Conservation (phyloP, 2,113 vertebrate species). For the Dolichallabes microphthalmus region DNA sequence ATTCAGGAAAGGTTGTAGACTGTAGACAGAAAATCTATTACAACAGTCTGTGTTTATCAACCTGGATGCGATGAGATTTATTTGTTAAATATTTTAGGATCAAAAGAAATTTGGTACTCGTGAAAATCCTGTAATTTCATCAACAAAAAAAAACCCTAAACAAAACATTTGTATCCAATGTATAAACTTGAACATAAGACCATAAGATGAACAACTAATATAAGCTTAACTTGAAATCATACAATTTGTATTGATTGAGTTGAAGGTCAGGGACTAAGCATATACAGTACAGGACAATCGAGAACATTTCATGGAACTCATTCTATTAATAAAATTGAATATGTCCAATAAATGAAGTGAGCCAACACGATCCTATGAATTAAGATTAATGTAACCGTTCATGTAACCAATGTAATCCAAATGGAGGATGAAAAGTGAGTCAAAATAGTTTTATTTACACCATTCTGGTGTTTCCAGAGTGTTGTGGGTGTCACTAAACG, state of each 20-base stretch:
- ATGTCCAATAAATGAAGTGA: no score
- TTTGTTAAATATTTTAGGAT: not conserved
- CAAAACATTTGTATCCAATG: not conserved
- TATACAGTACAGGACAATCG: not conserved
- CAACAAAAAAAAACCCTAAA: no score
- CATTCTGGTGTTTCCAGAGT: not conserved
- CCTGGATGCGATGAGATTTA: not conserved
- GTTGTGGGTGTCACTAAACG: not conserved
- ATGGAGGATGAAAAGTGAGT: not conserved
- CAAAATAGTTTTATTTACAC: not conserved
- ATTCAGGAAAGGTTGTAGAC: not conserved
- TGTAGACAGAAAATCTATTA: not conserved
- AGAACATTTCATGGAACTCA: not conserved
- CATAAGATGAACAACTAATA: not conserved
- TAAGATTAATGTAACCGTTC: not conserved
- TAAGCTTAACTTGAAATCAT: not conserved
- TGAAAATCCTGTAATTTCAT: not conserved
- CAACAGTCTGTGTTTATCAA: not conserved
- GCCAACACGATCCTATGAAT: not conserved
- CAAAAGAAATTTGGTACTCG: not conserved
- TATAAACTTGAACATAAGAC: not conserved
- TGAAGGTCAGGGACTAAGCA: not conserved
- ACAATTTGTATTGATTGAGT: not conserved
- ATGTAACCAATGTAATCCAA: no score
- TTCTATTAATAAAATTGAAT: no score